These are phyloP conservation scores for Benthosema pterotum DNA, from an alignment of 2,797 vertebrate species.

Conservation along the genomic window DNA sequence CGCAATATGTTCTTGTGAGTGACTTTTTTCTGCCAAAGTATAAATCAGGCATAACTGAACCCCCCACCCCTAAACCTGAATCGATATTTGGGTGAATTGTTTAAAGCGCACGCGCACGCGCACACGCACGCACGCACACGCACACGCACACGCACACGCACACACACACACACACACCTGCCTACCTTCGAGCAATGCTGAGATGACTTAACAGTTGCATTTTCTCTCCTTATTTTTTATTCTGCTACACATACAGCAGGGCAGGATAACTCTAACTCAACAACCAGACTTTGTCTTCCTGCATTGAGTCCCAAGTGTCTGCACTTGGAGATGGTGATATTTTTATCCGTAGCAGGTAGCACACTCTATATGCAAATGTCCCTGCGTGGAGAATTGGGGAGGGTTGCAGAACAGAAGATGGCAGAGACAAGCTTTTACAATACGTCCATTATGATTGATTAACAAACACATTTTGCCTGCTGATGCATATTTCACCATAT, in stretches of 20 bases:
- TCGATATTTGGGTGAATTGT: too few species aligned
- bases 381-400: slow-evolving; percentile 19
- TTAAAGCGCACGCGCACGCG: too few species aligned
- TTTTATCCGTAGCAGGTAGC: slow-evolving; percentile 51
- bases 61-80: too few species aligned
- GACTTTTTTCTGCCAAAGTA: too few species aligned
- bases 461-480: slow-evolving; percentile 11
- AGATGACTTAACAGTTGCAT: slow-evolving; percentile 15
- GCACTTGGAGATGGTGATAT: slow-evolving; percentile 41
- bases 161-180: slow-evolving; percentile 21
- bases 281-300: slow-evolving; percentile 36
- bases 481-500: slow-evolving; percentile 7
- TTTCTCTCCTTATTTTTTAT: not conserved
- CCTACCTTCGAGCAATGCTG: slow-evolving; percentile 18
- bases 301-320: slow-evolving; percentile 54
- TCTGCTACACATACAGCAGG: slow-evolving; percentile 23
- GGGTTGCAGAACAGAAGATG: slow-evolving; percentile 6
- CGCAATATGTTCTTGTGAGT: too few species aligned
- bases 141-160: slow-evolving; percentile 25
- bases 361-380: slow-evolving; percentile 69
- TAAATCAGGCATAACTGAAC: too few species aligned
- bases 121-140: too few species aligned
- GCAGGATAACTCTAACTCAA: slow-evolving; percentile 35
- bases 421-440: slow-evolving; percentile 8
- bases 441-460: slow-evolving; percentile 28